phyloP scores from a whole-genome alignment of 2,797 vertebrate species.

The Xenops minutus region DNA sequence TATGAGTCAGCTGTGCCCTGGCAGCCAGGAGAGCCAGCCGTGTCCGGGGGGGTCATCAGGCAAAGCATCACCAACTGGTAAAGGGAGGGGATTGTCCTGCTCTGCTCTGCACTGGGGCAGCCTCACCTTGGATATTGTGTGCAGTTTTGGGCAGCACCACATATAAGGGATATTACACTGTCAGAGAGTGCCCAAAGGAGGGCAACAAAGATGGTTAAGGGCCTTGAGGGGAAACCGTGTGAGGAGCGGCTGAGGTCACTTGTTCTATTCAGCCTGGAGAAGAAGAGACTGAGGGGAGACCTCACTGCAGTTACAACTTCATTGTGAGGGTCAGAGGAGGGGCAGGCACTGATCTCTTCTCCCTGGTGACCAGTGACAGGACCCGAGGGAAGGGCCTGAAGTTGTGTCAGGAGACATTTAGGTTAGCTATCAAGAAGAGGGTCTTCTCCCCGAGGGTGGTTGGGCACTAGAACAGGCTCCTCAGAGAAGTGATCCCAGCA shows the following conservation, averaged over 20 bases:
- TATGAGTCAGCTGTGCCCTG: background rate
- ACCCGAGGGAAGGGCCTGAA: background rate
- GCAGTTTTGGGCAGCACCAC: fast-evolving
- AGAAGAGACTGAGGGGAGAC: background rate
- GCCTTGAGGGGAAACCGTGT: background rate
- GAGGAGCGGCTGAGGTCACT: background rate
- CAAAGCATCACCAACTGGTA: fast-evolving
- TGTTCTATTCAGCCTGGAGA: background rate
- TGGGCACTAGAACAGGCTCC: too few relatives aligned
- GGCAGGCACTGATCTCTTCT: background rate
- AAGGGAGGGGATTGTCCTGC: fast-evolving
- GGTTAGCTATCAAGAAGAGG: background rate
- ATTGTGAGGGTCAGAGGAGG: background rate
- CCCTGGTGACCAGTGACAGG: background rate
- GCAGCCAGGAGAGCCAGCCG: fast-evolving
- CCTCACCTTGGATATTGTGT: fast-evolving
- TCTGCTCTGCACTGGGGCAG: fast-evolving
- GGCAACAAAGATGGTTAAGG: background rate
- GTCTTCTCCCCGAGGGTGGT: too few relatives aligned
- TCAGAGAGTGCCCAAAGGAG: background rate
- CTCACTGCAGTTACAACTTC: fast-evolving
- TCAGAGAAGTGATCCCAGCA: too few relatives aligned
- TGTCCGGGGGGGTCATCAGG: background rate
- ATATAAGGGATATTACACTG: background rate
- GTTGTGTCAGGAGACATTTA: background rate